Percentiles rank a stretch among this genome's conserved stretches.
Conservation (phyloP, 2,113 vertebrate species). For the Psammodynastes pulverulentus region DNA sequence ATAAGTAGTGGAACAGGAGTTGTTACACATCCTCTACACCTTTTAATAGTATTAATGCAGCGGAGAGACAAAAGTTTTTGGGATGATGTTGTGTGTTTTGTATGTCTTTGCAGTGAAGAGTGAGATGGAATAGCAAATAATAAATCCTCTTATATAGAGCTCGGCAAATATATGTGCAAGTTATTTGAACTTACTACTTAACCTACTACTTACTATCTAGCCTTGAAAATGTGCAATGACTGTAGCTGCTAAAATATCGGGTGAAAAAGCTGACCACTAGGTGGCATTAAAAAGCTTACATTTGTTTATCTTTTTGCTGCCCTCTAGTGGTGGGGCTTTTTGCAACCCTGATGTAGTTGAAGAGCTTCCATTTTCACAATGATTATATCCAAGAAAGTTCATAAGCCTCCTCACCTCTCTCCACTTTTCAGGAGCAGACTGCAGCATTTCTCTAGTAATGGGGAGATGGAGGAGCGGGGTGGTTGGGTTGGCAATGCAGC, state of each 20-base stretch:
- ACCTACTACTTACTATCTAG: background rate
- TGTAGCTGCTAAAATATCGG: background rate
- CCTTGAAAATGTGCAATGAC: background rate
- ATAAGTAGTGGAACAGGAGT: background rate
- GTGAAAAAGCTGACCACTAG: background rate
- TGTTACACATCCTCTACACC: rapidly evolving
- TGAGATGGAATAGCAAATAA: conserved; percentile 10
- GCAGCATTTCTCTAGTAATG: background rate
- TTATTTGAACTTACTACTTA: background rate
- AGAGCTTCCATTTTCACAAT: background rate
- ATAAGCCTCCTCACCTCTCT: background rate
- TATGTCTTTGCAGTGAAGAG: background rate
- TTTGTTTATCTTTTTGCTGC: background rate
- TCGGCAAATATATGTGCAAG: background rate
- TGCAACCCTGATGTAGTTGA: background rate
- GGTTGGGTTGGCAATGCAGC: background rate
- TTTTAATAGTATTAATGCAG: background rate
- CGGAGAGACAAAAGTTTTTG: background rate
- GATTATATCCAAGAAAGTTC: background rate
- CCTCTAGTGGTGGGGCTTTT: background rate
- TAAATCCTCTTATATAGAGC: conserved; percentile 7
- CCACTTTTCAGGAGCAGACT: background rate
- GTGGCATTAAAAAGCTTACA: background rate
- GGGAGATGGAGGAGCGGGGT: background rate
- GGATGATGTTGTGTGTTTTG: background rate